These are phyloP conservation scores for Grus americana DNA, from an alignment of 2,113 vertebrate species.

Conservation along the genomic window DNA sequence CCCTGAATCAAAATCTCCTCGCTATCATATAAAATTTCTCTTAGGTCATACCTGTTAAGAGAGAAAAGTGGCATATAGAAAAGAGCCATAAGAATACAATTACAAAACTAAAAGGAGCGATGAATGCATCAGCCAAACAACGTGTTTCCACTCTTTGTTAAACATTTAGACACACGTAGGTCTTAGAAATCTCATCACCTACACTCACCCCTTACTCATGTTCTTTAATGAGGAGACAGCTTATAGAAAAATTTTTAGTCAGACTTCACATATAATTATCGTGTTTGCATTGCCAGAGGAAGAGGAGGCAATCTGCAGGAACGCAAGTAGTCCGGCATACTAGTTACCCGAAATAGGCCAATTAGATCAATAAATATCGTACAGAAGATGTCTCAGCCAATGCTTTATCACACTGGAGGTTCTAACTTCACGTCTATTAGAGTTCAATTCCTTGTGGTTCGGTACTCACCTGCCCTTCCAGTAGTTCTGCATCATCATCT, in stretches of 20 bases:
- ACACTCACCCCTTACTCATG: not conserved
- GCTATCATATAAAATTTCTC: not conserved
- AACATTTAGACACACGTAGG: accelerated
- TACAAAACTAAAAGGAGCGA: not conserved
- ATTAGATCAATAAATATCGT: not conserved
- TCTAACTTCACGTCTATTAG: not conserved
- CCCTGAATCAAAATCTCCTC: not conserved
- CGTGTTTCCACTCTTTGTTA: not conserved
- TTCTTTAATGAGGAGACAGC: not conserved
- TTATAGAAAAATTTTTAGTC: not conserved
- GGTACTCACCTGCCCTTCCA: slow-evolving; percentile 82
- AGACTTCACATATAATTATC: not conserved
- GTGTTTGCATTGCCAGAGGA: not conserved
- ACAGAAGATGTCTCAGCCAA: not conserved
- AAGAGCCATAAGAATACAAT: not conserved
- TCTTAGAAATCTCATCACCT: not conserved
- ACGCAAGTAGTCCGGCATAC: not conserved
- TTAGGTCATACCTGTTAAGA: not conserved
- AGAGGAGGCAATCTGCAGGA: not conserved
- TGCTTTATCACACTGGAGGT: not conserved
- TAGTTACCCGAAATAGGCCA: not conserved
- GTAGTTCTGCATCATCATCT: slow-evolving; percentile 81
- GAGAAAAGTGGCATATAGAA: not conserved
- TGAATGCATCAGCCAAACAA: not conserved
- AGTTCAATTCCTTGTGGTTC: not conserved